These are phyloP conservation scores for Centrocercus urophasianus DNA, from an alignment of 2,113 vertebrate genomes.

Conservation along the genomic window DNA sequence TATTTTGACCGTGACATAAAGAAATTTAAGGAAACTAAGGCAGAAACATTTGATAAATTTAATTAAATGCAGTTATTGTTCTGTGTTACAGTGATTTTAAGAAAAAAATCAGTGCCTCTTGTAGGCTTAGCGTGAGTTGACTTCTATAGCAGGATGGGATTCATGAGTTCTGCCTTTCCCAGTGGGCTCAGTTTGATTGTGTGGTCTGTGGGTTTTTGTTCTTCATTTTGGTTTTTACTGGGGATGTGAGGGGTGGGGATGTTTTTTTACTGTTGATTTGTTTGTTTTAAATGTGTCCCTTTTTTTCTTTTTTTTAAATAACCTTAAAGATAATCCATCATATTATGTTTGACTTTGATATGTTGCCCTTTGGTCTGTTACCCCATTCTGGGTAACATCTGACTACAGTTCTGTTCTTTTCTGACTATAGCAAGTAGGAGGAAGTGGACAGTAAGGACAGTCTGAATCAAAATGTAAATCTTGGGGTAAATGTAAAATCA, in stretches of 20 bases:
- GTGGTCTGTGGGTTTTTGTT: background rate
- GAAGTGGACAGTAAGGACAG: background rate
- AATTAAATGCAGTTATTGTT: background rate
- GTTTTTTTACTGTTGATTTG: background rate
- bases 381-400: background rate
- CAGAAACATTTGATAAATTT: background rate
- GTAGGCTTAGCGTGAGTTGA: background rate
- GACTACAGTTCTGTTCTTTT: background rate
- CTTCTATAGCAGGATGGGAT: background rate
- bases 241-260: too few relatives aligned
- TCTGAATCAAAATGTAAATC: background rate
- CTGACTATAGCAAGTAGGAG: background rate
- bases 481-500: background rate
- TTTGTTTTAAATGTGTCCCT: background rate
- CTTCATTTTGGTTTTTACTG: background rate
- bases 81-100: background rate
- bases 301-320: background rate
- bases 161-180: background rate
- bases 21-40: background rate
- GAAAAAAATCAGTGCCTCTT: background rate
- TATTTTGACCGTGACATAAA: background rate
- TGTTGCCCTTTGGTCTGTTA: background rate
- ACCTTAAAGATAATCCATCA: background rate
- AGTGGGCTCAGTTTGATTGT: background rate
- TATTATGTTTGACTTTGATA: background rate